Evolutionary conservation across 2,113 vertebrate genomes (phyloP).

Genomic region (Baryphthengus martii): DNA sequence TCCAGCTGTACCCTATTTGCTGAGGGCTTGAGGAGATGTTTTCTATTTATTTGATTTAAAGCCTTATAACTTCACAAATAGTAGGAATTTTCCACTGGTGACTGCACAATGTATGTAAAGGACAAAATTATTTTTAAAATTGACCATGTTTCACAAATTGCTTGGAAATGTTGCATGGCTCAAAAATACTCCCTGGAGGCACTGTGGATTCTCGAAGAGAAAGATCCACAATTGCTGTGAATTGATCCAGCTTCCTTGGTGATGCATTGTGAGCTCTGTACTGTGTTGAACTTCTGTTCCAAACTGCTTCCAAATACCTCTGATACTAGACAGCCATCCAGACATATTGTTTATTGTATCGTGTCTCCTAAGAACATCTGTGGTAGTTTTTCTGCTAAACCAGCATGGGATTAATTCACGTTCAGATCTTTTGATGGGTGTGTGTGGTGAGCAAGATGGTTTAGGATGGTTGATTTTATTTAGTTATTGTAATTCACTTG

Average conservation of each 20-base stretch:
- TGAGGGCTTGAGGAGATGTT: slow-evolving; percentile 31
- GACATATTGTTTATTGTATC: neutral
- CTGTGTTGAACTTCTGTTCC: neutral
- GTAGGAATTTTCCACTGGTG: slow-evolving; percentile 32
- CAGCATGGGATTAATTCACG: neutral
- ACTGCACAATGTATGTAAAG: slow-evolving; percentile 17
- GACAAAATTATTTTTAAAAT: neutral
- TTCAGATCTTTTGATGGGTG: neutral
- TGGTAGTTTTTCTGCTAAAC: neutral
- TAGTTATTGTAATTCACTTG: neutral
- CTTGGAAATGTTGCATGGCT: neutral
- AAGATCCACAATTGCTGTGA: neutral
- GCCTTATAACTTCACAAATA: neutral
- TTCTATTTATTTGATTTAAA: slow-evolving; percentile 65
- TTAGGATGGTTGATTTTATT: neutral
- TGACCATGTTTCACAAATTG: neutral
- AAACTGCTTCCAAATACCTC: neutral
- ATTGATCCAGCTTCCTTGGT: neutral
- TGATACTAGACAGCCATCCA: neutral
- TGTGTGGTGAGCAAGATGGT: neutral
- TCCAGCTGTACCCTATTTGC: slow-evolving; percentile 40
- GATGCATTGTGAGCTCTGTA: neutral
- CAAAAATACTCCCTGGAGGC: neutral
- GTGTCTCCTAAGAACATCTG: neutral
- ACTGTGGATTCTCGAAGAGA: neutral